Evolutionary conservation across 2,888 invertebrate species (phyloP).

Genomic region (Ophraella communa): DNA sequence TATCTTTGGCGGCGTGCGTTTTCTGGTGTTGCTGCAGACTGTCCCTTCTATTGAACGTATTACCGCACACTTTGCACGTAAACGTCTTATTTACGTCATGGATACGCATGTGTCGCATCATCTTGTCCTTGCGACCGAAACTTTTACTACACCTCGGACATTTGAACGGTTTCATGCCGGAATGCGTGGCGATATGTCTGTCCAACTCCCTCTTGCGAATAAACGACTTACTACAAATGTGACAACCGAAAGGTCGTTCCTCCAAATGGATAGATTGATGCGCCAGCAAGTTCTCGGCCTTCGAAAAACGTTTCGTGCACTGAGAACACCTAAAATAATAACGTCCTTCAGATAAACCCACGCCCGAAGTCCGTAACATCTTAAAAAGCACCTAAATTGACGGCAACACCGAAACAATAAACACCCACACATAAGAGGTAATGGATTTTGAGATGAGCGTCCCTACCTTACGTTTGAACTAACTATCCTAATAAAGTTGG

Average conservation of each 20-base stretch:
- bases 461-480: too few relatives aligned
- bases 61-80: constrained; percentile 69
- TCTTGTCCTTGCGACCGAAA: constrained; percentile 73
- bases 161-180: constrained; percentile 71
- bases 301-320: constrained; percentile 48
- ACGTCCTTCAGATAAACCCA: too few relatives aligned
- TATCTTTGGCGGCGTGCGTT: constrained; percentile 56
- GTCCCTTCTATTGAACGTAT: constrained; percentile 66
- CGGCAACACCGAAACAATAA: too few relatives aligned
- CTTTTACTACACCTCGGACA: constrained; percentile 71
- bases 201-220: constrained; percentile 74
- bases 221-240: constrained; percentile 72
- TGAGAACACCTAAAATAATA: constrained; percentile 39
- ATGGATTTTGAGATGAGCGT: too few relatives aligned
- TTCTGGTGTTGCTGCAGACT: constrained; percentile 67
- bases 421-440: too few relatives aligned
- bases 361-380: too few relatives aligned
- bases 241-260: constrained; percentile 65
- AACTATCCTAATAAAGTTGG: too few relatives aligned
- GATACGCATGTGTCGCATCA: constrained; percentile 70
- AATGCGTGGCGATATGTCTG: constrained; percentile 71
- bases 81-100: constrained; percentile 63
- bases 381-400: too few relatives aligned
- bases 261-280: constrained; percentile 48
- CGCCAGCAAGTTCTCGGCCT: constrained; percentile 45